Conservation (phyloP, 37 sponge, comb jelly and placozoan genomes). For the Oopsacas minuta region DNA sequence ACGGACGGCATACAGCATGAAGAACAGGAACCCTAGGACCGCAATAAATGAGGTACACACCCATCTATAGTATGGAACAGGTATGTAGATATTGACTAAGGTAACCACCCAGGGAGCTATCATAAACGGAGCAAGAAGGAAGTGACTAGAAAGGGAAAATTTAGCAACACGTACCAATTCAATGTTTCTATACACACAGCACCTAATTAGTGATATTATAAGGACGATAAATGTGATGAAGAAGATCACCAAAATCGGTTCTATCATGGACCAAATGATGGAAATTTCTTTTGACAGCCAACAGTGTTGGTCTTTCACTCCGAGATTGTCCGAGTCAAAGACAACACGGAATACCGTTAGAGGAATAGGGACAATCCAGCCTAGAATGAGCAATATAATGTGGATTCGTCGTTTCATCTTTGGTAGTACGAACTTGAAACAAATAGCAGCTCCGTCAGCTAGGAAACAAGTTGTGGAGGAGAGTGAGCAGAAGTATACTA, state of each 20-base stretch:
- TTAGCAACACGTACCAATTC: background rate
- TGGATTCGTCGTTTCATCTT: constrained; percentile 9
- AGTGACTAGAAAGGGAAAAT: background rate
- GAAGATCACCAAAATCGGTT: constrained; percentile 6
- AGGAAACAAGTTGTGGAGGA: background rate
- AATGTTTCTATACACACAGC: background rate
- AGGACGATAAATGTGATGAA: background rate
- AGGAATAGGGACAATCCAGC: constrained; percentile 11
- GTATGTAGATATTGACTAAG: background rate
- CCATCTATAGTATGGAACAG: constrained; percentile 9
- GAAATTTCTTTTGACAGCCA: background rate
- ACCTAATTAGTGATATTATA: background rate
- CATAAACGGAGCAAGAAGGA: background rate
- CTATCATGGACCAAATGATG: constrained; percentile 4
- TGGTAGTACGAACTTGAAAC: background rate
- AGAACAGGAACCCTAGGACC: background rate
- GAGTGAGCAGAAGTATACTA: constrained; percentile 1
- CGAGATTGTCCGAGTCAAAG: background rate
- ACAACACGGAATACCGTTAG: background rate
- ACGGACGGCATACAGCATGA: background rate
- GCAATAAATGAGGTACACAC: background rate
- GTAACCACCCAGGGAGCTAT: background rate
- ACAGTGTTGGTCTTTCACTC: background rate
- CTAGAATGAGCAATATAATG: background rate
- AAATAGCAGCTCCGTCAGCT: background rate